These are phyloP conservation scores for Lipophrys pholis DNA, from an alignment of 2,113 vertebrate species.

Conservation along the genomic window DNA sequence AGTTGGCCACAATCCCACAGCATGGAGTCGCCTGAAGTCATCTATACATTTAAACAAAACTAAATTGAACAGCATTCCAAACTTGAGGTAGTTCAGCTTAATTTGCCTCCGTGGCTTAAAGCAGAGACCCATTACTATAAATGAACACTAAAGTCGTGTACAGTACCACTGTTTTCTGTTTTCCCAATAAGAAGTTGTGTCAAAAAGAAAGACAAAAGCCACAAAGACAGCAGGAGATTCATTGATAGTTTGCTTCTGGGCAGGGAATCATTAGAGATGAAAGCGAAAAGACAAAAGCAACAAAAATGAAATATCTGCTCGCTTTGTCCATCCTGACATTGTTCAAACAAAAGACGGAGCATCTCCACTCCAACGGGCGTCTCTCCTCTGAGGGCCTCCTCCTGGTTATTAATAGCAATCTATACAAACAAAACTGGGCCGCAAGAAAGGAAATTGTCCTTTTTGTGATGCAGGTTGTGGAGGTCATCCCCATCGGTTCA, in stretches of 20 bases:
- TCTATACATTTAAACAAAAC: no score
- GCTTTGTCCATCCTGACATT: slow-evolving; percentile 3
- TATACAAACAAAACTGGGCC: slow-evolving; percentile 28
- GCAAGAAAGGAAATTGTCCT: slow-evolving; percentile 41
- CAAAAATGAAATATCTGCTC: neutral
- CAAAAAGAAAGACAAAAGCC: neutral
- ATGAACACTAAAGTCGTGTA: neutral
- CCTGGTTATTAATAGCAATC: slow-evolving; percentile 32
- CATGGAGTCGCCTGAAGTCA: no score
- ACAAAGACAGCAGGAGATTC: neutral
- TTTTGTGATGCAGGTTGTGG: slow-evolving; percentile 48
- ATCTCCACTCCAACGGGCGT: slow-evolving; percentile 7
- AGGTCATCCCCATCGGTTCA: slow-evolving; percentile 54
- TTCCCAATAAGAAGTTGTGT: no score
- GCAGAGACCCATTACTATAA: neutral
- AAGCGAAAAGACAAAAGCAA: neutral
- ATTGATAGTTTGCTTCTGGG: neutral
- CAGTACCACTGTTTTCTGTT: neutral
- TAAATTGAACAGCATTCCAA: neutral
- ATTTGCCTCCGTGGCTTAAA: neutral
- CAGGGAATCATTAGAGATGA: neutral
- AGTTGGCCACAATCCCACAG: no score
- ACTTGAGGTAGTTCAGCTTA: neutral
- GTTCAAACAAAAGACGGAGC: slow-evolving; percentile 3
- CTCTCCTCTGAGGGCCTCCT: slow-evolving; percentile 5